Conservation (phyloP, 2,888 invertebrate species). For the Lampropteryx suffumata region DNA sequence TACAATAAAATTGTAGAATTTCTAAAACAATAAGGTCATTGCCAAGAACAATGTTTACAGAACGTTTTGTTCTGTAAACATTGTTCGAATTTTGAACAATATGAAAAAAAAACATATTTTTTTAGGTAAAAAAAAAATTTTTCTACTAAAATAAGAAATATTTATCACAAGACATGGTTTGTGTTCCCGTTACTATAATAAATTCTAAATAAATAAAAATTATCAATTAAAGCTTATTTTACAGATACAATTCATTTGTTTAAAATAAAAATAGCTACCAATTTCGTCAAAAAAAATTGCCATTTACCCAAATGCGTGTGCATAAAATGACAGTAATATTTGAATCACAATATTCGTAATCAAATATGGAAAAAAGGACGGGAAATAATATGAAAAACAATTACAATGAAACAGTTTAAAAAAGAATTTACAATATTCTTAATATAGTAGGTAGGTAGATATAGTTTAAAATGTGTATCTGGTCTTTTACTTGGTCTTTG, state of each 20-base stretch:
- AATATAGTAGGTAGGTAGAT: slow-evolving; percentile 10
- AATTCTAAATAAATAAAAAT: slow-evolving; percentile 66
- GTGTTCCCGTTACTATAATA: slow-evolving; percentile 54
- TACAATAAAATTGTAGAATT: slow-evolving; percentile 45
- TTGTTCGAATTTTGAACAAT: too few species aligned
- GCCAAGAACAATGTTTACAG: too few species aligned
- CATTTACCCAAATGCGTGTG: slow-evolving; percentile 13
- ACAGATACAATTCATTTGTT: slow-evolving; percentile 31
- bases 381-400: slow-evolving; percentile 7
- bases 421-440: slow-evolving; percentile 14
- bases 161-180: slow-evolving; percentile 79
- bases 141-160: slow-evolving; percentile 52
- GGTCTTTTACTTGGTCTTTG: slow-evolving; percentile 39
- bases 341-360: slow-evolving; percentile 7
- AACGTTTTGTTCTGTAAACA: too few species aligned
- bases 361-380: slow-evolving; percentile 12
- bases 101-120: slow-evolving; percentile 50
- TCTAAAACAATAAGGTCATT: too few species aligned
- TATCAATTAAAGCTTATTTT: slow-evolving; percentile 71
- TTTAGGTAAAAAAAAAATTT: slow-evolving; percentile 47
- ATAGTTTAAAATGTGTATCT: slow-evolving; percentile 38
- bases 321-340: slow-evolving; percentile 7
- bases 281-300: slow-evolving; percentile 15
- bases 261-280: slow-evolving; percentile 25
- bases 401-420: not conserved